Evolutionary conservation across 2,113 vertebrate genomes (phyloP), one percentile per base, ranked within the genome.

Genomic region (Calidris pugnax): DNA sequence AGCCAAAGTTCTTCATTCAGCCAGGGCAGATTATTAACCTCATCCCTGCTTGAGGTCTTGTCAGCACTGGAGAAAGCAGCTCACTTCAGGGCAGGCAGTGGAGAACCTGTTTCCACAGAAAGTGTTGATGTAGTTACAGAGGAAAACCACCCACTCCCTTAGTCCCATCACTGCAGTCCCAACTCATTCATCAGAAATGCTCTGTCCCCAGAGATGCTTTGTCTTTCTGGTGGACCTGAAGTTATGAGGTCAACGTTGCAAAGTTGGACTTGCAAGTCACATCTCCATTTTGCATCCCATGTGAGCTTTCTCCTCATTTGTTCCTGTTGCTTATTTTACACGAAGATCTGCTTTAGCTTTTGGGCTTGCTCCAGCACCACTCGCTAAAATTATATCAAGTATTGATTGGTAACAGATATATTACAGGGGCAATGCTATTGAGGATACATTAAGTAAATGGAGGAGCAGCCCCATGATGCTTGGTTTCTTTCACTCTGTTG

Each of bases 361-460:
- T 66, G 84, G 79, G 55, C 67, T 96, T 62, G 14, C 33, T 87
- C 86, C 76, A 62, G 67, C 28, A 87, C 19, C 17, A 50, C 59
- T 87, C 0, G 2, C 59, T 84, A 77, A 87, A 62, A 74, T 80
- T 74, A 33, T 81, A 90, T 87, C 39, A 57, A 80, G 33, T 92
- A 92, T 91, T 75, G 75, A 53, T 68, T 62, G 37, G 37, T 64
- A 80, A 83, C 43, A 88, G 57, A 83, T 66, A 69, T 47, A 93
- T 86, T 68, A 77, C 23, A 73, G 13, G 9, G 67, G 41, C 37
- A 60, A 19, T n/a, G 48, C 12, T 80, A 35, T 12, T 35, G 64
- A 94, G 68, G 48, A 78, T 91, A 48, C 62, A 85, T 78, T 55
- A 88, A 83, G 47, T 63, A 94, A 96, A 83, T 55, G 63, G 89